Evolutionary conservation across 2,797 vertebrate genomes (phyloP), one percentile per base, ranked within the genome.

Genomic region (Luscinia megarhynchos): DNA sequence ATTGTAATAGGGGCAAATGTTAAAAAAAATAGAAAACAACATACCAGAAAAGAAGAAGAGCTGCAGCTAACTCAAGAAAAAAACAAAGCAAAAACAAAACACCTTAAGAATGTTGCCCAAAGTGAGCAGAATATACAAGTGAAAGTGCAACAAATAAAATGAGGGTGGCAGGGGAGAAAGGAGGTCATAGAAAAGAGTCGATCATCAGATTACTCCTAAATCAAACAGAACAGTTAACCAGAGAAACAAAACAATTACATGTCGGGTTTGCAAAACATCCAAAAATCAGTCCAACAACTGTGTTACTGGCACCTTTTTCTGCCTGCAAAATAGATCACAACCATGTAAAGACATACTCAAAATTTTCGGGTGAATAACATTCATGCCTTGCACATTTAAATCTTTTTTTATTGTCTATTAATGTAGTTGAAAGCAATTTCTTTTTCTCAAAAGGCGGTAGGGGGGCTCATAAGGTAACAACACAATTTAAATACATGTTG

Each of bases 221-320:
- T 46, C 15, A 81, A 77, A 85, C 9, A 74, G 27, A 87, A 83
- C 6, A 64, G n/a, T 72, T 75, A 84, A 51, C 9, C 21, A 79
- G 48, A 87, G n/a, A 55, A 89, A 88, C 24, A 36, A 57, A 90
- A 19, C 9, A 40, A 27, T 32, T 58, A 50, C 20, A 12, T 10
- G 9, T 41, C 38, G 1, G 0, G n/a, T n/a, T n/a, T n/a, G n/a
- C 99, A 79, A 98, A 99, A 95, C 98, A 99, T 82, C 99, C 99
- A 93, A 99, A 99, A 97, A 99, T 99, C 82, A 99, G 95, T 10
- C 99, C 99, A 57, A 99, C 97, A 45, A 98, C 14, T 3, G 99
- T 98, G 90, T 98, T 98, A 96, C 97, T 99, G 78, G 97, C 98
- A 82, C 98, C 99, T 94, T 99, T 99, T 91, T 97, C 87, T 53